phyloP scores from a whole-genome alignment of 2,888 invertebrate species.

The Pheosia tremula region DNA sequence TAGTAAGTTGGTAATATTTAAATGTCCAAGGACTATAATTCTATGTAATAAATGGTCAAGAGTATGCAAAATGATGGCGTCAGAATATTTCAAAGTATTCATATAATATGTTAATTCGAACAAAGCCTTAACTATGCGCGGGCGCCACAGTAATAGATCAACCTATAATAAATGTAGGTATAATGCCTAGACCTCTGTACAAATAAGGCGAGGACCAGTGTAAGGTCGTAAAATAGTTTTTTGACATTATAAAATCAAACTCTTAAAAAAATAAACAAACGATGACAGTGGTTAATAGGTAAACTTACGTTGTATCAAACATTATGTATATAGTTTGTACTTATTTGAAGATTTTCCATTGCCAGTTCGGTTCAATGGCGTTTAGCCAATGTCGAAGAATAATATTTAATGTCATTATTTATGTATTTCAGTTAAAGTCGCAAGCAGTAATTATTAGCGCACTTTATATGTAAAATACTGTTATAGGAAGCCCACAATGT shows the following conservation, averaged over 20 bases:
- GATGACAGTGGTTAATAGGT: no score
- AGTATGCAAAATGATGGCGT: conserved; percentile 35
- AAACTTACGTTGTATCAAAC: no score
- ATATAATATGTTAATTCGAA: conserved; percentile 35
- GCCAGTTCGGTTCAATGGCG: no score
- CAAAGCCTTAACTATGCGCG: conserved; percentile 33
- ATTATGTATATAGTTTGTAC: no score
- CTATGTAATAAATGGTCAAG: conserved; percentile 25
- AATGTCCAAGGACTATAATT: conserved; percentile 17
- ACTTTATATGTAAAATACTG: no score
- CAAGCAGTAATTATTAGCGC: no score
- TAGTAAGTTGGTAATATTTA: conserved; percentile 10
- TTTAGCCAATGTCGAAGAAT: no score
- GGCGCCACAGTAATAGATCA: conserved; percentile 24
- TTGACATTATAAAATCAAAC: not conserved
- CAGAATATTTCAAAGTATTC: conserved; percentile 37
- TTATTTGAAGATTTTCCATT: no score
- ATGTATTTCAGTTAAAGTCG: no score
- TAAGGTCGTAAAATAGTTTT: not conserved
- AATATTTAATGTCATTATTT: no score
- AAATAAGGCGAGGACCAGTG: not conserved
- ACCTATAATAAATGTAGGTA: conserved; percentile 29
- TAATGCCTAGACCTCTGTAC: not conserved
- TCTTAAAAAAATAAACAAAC: not conserved
- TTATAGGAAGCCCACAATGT: no score